phyloP scores from a whole-genome alignment of 2,888 invertebrate genomes.

The Troilus luridus region DNA sequence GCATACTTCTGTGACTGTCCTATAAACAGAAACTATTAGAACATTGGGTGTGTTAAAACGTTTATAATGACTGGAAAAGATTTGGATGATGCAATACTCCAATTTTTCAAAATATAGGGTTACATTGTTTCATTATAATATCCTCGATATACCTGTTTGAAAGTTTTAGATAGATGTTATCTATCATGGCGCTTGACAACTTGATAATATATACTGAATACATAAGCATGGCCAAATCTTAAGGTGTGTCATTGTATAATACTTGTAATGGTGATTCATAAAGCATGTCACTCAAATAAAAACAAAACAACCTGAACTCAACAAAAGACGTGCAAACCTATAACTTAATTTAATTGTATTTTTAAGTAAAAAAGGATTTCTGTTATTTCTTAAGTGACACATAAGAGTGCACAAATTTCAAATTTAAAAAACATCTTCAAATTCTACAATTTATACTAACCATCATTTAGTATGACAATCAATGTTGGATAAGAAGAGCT shows the following conservation, averaged over 20 bases:
- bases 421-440: not conserved
- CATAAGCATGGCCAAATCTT: too few relatives aligned
- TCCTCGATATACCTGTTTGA: too few relatives aligned
- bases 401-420: not conserved
- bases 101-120: too few relatives aligned
- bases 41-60: too few relatives aligned
- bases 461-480: not conserved
- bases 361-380: not conserved
- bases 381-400: not conserved
- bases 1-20: too few relatives aligned
- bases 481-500: not conserved
- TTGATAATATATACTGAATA: too few relatives aligned
- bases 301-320: slow-evolving; percentile 2
- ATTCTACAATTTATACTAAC: slow-evolving; percentile 41
- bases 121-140: too few relatives aligned
- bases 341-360: not conserved
- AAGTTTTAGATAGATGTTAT: too few relatives aligned
- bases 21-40: too few relatives aligned
- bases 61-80: too few relatives aligned
- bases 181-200: too few relatives aligned
- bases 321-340: not conserved
- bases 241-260: not conserved
- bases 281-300: not conserved
- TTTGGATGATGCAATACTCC: too few relatives aligned
- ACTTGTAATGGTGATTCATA: not conserved